Conservation (phyloP, 2,797 vertebrate genomes). For the Sebastiscus tertius region DNA sequence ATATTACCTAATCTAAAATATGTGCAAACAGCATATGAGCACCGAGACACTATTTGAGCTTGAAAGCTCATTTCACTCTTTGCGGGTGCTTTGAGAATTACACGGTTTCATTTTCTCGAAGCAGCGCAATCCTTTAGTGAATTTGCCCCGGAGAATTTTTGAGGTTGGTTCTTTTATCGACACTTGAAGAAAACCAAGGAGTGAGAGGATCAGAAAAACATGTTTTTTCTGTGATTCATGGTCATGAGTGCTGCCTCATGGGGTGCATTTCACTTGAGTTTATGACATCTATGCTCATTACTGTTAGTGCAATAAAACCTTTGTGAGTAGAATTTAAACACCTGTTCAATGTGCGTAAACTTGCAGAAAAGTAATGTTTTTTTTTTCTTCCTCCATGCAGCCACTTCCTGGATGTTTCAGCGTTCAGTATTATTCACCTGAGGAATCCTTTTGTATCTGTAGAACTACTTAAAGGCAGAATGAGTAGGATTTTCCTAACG, state of each 20-base stretch:
- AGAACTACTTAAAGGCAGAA: too few species aligned
- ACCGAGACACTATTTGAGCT: not conserved
- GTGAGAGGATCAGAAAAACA: not conserved
- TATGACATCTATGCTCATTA: not conserved
- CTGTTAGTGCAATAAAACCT: not conserved
- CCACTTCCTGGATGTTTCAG: too few species aligned
- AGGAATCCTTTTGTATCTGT: too few species aligned
- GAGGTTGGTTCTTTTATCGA: not conserved
- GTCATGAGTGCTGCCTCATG: not conserved
- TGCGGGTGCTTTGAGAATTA: not conserved
- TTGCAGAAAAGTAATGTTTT: not conserved
- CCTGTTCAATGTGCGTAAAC: not conserved
- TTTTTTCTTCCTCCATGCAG: too few species aligned
- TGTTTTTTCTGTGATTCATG: not conserved
- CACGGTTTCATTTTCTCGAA: not conserved
- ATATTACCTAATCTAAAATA: not conserved
- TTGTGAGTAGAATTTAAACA: not conserved
- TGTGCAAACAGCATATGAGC: not conserved
- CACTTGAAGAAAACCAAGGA: not conserved
- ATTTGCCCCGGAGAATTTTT: not conserved
- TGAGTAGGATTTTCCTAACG: too few species aligned
- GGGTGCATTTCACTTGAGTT: not conserved
- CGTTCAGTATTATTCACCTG: too few species aligned
- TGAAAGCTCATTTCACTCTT: not conserved
- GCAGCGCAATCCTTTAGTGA: not conserved